phyloP scores from a whole-genome alignment of 2,797 vertebrate genomes.

The Phataginus tricuspis region DNA sequence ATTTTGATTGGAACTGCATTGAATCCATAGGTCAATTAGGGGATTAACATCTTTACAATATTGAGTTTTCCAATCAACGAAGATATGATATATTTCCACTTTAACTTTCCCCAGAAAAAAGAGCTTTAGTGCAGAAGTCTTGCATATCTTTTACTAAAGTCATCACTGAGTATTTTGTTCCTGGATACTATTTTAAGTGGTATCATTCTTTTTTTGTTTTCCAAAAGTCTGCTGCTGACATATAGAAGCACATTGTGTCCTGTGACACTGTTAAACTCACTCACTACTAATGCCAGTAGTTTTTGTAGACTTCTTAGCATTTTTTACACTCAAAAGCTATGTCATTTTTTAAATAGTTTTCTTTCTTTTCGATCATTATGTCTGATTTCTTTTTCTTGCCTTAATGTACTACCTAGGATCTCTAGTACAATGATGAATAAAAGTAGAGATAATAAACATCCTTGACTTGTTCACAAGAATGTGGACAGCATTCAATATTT shows the following conservation, averaged over 20 bases:
- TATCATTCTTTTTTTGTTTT: neutral
- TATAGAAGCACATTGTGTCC: neutral
- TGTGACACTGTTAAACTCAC: neutral
- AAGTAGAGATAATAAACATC: neutral
- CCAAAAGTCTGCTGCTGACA: neutral
- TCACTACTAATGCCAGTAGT: neutral
- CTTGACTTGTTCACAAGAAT: neutral
- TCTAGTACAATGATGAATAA: neutral
- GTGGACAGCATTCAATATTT: neutral
- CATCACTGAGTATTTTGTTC: neutral
- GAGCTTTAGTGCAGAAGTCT: neutral
- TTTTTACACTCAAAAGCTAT: neutral
- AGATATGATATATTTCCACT: neutral
- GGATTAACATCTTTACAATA: neutral
- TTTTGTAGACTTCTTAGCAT: neutral
- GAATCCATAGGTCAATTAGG: neutral
- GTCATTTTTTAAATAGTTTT: neutral
- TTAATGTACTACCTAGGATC: neutral
- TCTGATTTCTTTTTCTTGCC: neutral
- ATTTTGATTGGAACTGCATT: neutral
- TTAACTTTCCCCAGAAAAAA: neutral
- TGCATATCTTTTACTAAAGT: neutral
- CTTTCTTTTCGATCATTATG: neutral
- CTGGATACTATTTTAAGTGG: neutral
- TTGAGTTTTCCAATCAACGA: neutral